Conservation (phyloP, 2,113 vertebrate species). For the Clupea harengus region DNA sequence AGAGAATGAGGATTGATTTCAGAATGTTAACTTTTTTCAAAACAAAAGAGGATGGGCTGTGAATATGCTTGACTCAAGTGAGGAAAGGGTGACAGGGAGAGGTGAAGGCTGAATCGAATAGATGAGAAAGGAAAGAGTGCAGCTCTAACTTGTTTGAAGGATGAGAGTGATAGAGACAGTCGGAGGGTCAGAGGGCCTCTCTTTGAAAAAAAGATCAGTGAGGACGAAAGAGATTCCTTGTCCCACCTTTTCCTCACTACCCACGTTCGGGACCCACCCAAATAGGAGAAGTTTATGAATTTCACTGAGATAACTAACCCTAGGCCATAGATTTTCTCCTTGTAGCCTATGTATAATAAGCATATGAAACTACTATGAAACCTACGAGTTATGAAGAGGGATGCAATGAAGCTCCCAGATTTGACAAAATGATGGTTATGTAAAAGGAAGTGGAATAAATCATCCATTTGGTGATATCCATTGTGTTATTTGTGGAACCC, state of each 20-base stretch:
- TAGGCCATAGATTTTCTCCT: conserved; percentile 1
- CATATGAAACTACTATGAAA: conserved; percentile 19
- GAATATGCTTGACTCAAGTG: background rate
- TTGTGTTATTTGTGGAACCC: conserved; percentile 8
- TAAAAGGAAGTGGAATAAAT: background rate
- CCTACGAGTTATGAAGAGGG: background rate
- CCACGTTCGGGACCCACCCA: background rate
- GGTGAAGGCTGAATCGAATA: background rate
- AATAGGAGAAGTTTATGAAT: too few species aligned
- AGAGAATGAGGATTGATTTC: conserved; percentile 8
- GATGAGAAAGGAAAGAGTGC: background rate
- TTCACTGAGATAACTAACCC: background rate
- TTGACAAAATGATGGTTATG: background rate
- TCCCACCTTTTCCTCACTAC: background rate
- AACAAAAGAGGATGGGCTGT: background rate
- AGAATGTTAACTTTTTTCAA: background rate
- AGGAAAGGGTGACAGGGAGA: background rate
- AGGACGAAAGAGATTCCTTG: background rate
- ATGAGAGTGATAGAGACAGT: background rate
- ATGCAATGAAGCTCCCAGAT: background rate
- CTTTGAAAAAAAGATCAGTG: background rate
- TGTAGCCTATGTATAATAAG: conserved; percentile 15
- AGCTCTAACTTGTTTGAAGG: background rate
- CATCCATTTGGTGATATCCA: conserved; percentile 5
- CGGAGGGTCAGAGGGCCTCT: background rate